A percentile compares a stretch with the other conserved stretches of the same genome.
Evolutionary conservation across 2,797 vertebrate genomes (phyloP).

Genomic region (Bovichtus diacanthus): DNA sequence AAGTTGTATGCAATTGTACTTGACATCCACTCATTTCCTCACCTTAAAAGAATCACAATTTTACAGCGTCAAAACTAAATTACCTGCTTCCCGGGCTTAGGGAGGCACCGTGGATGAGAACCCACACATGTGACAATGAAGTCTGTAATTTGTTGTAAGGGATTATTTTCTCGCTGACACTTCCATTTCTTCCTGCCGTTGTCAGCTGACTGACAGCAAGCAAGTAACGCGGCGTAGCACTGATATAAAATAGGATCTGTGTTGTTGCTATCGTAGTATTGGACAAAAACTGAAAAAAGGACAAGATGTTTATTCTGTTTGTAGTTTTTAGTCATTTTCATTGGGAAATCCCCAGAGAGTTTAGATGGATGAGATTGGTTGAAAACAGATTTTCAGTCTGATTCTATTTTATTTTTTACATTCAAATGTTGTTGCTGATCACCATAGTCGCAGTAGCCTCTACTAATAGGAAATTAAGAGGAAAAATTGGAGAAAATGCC

Average conservation of each 20-base stretch:
- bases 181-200: not conserved
- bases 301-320: not conserved
- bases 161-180: not conserved
- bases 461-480: slow-evolving; percentile 3
- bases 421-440: not conserved
- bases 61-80: slow-evolving; percentile 4
- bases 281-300: not conserved
- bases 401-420: not conserved
- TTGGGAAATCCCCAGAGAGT: not conserved
- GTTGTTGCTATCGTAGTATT: not conserved
- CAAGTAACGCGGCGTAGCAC: not conserved
- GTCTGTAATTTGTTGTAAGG: slow-evolving; percentile 3
- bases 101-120: not conserved
- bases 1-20: slow-evolving; percentile 9
- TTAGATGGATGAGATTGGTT: not conserved
- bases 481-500: not conserved
- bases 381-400: not conserved
- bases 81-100: not conserved
- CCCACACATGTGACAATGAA: slow-evolving; percentile 13
- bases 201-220: slow-evolving; percentile 29
- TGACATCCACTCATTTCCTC: slow-evolving; percentile 15
- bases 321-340: not conserved
- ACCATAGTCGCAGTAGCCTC: not conserved
- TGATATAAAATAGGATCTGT: not conserved
- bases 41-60: slow-evolving; percentile 22